Evolutionary conservation across 2,888 invertebrate genomes (phyloP).

Genomic region (Prosapia bicincta): DNA sequence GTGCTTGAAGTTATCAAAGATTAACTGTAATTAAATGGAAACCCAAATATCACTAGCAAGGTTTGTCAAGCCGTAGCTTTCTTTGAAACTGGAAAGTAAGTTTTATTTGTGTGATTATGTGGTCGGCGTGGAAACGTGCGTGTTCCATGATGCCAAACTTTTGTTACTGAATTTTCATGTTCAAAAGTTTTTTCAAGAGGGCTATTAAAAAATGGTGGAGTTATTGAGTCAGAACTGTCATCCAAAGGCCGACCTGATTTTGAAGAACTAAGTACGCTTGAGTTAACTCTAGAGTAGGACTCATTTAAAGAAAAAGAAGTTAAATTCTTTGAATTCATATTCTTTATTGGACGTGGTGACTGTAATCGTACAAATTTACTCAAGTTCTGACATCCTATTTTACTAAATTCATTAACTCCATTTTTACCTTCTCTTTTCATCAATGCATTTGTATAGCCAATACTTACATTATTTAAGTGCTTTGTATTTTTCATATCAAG

Average conservation of each 20-base stretch:
- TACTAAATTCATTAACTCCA: neutral
- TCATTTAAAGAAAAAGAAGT: neutral
- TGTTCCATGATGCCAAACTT: neutral
- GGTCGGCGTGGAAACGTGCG: neutral
- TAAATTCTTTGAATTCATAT: neutral
- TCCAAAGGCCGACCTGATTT: neutral
- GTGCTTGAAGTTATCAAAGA: too few species aligned
- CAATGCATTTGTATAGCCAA: too few species aligned
- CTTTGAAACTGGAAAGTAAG: neutral
- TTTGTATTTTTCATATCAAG: neutral
- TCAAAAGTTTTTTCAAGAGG: neutral
- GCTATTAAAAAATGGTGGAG: neutral
- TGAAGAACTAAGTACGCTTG: neutral
- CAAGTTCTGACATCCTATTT: neutral
- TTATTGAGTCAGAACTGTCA: neutral
- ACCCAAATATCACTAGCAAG: neutral
- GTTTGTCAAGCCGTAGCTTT: neutral
- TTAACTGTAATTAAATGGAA: neutral
- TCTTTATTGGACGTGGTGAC: neutral
- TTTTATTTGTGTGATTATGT: neutral
- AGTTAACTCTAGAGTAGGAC: neutral
- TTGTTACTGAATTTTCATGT: neutral
- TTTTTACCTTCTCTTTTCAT: neutral
- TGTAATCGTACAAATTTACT: neutral
- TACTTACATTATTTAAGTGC: too few species aligned